phyloP scores from a whole-genome alignment of 2,113 vertebrate genomes.

The Mustela nigripes region DNA sequence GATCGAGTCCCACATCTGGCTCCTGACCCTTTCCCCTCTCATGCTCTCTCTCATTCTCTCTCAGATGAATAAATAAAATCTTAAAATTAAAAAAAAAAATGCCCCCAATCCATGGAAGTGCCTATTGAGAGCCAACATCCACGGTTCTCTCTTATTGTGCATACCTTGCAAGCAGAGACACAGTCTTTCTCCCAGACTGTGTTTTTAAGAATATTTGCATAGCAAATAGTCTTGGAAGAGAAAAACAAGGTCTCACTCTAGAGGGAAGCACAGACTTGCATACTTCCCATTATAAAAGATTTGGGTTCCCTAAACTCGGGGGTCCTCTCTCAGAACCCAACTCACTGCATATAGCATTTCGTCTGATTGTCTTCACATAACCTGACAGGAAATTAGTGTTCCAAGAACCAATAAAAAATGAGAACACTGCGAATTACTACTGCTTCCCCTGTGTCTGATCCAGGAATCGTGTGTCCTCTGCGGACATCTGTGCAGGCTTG shows the following conservation, averaged over 20 bases:
- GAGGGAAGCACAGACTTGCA: background rate
- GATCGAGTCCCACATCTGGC: too few relatives aligned
- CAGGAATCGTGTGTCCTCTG: background rate
- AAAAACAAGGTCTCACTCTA: background rate
- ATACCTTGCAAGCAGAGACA: too few relatives aligned
- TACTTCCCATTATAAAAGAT: background rate
- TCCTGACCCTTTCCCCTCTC: too few relatives aligned
- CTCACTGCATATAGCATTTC: background rate
- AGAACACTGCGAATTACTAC: background rate
- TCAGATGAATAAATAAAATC: too few relatives aligned
- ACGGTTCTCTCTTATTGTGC: too few relatives aligned
- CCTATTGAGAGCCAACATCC: too few relatives aligned
- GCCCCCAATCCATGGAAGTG: too few relatives aligned
- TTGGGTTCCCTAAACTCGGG: background rate
- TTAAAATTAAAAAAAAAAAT: too few relatives aligned
- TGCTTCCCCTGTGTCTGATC: background rate
- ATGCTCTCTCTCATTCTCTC: too few relatives aligned
- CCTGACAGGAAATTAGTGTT: background rate
- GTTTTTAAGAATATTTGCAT: too few relatives aligned
- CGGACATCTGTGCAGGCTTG: background rate
- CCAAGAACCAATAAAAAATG: background rate
- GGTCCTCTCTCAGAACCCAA: background rate
- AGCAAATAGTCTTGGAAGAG: background rate
- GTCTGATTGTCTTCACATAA: background rate
- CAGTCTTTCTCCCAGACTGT: too few relatives aligned